phyloP scores from a whole-genome alignment of 2,113 vertebrate species.

The Hiodon alosoides region DNA sequence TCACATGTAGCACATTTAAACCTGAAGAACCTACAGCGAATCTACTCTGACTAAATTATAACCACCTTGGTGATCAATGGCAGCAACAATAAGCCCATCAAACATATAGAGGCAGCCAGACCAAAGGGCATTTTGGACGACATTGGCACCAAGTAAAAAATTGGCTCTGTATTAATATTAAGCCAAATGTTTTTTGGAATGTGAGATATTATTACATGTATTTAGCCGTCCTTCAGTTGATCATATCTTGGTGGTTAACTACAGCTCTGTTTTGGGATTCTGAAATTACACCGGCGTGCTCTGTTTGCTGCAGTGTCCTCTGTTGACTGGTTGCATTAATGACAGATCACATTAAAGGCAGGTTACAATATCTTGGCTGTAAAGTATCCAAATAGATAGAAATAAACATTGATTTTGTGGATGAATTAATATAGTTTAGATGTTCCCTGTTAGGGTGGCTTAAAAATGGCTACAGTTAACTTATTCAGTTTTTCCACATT shows the following conservation, averaged over 20 bases:
- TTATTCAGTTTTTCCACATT: too few species aligned
- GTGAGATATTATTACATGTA: neutral
- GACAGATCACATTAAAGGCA: slow-evolving; percentile 3
- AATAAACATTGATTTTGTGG: neutral
- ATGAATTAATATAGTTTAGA: neutral
- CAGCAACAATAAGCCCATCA: neutral
- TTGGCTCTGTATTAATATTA: neutral
- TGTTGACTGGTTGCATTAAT: neutral
- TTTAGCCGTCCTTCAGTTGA: neutral
- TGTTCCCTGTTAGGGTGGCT: too few species aligned
- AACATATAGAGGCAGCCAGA: too few species aligned
- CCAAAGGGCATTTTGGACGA: neutral
- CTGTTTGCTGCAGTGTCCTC: neutral
- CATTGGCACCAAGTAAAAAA: neutral
- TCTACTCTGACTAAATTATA: neutral
- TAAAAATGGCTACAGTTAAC: too few species aligned
- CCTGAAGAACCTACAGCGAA: neutral
- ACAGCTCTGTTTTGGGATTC: slow-evolving; percentile 7
- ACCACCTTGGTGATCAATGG: neutral
- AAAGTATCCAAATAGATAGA: neutral
- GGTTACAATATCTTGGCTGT: neutral
- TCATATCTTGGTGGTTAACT: neutral
- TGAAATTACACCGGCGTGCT: neutral
- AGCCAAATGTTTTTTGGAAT: neutral
- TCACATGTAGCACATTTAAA: slow-evolving; percentile 1